Percentiles rank a stretch among this genome's conserved stretches.
Conservation (phyloP, 1,140 invertebrate genomes). For the Diabrotica undecimpunctata region DNA sequence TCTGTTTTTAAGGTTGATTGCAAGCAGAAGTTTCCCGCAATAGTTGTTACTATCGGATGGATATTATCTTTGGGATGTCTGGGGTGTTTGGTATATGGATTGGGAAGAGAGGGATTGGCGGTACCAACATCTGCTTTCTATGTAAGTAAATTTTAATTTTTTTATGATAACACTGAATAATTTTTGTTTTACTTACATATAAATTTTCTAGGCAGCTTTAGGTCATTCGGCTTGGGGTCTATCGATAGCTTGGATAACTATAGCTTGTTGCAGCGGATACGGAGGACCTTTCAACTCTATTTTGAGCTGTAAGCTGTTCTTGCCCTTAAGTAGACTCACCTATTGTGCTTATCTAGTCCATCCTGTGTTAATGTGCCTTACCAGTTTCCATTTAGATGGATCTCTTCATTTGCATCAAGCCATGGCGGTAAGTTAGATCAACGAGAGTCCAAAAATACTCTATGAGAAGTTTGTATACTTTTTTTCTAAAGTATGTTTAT, state of each 20-base stretch:
- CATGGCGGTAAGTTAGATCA: slow-evolving; percentile 57
- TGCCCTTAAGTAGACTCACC: slow-evolving; percentile 83
- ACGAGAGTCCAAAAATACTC: neutral
- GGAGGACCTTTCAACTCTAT: slow-evolving; percentile 70
- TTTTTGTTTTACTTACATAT: neutral
- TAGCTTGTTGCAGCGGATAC: slow-evolving; percentile 74
- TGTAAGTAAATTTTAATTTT: slow-evolving; percentile 48
- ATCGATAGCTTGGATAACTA: slow-evolving; percentile 73
- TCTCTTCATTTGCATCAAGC: slow-evolving; percentile 70
- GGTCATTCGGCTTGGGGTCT: slow-evolving; percentile 70
- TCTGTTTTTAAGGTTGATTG: slow-evolving; percentile 69
- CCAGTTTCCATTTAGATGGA: slow-evolving; percentile 71
- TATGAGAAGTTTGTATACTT: neutral
- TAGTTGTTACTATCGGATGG: slow-evolving; percentile 61
- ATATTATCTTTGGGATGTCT: slow-evolving; percentile 56
- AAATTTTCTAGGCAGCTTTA: slow-evolving; percentile 52
- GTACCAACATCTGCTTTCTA: slow-evolving; percentile 64
- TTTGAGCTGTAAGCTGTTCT: slow-evolving; percentile 73
- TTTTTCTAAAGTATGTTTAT: no score
- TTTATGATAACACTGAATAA: neutral
- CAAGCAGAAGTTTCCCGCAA: slow-evolving; percentile 59
- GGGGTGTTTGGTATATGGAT: slow-evolving; percentile 69
- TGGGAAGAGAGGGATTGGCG: slow-evolving; percentile 66
- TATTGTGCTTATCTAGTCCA: slow-evolving; percentile 90
- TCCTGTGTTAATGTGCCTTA: slow-evolving; percentile 77